These are phyloP conservation scores for Solenodon paradoxus DNA, from an alignment of 2,113 vertebrate genomes.

Conservation along the genomic window DNA sequence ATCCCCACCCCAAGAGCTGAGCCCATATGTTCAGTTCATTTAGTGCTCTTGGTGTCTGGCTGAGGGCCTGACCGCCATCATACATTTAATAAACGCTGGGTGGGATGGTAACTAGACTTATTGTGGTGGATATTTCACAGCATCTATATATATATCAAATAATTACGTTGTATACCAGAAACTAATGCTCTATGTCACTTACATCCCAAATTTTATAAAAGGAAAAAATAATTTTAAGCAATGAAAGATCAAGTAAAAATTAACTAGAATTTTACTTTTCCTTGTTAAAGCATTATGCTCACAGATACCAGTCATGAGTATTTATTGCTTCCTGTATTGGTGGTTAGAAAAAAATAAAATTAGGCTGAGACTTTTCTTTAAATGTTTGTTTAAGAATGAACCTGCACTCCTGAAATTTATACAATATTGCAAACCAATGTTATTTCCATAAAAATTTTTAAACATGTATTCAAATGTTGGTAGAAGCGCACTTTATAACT, in stretches of 20 bases:
- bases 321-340: background rate
- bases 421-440: too few relatives aligned
- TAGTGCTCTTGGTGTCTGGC: background rate
- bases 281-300: background rate
- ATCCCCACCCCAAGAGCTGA: background rate
- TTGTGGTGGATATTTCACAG: background rate
- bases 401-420: too few relatives aligned
- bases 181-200: background rate
- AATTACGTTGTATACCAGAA: too few relatives aligned
- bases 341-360: background rate
- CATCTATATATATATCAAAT: background rate
- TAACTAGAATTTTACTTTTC: constrained; percentile 28
- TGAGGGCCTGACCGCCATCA: background rate
- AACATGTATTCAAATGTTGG: too few relatives aligned
- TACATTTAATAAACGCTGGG: background rate
- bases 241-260: constrained; percentile 38
- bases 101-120: background rate
- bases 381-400: too few relatives aligned
- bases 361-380: background rate
- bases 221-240: background rate
- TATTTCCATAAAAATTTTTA: too few relatives aligned
- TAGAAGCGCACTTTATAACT: too few relatives aligned
- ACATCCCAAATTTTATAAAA: background rate
- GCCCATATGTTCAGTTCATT: background rate
- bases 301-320: background rate